phyloP scores from a whole-genome alignment of 2,113 vertebrate genomes.

The Cavia porcellus region DNA sequence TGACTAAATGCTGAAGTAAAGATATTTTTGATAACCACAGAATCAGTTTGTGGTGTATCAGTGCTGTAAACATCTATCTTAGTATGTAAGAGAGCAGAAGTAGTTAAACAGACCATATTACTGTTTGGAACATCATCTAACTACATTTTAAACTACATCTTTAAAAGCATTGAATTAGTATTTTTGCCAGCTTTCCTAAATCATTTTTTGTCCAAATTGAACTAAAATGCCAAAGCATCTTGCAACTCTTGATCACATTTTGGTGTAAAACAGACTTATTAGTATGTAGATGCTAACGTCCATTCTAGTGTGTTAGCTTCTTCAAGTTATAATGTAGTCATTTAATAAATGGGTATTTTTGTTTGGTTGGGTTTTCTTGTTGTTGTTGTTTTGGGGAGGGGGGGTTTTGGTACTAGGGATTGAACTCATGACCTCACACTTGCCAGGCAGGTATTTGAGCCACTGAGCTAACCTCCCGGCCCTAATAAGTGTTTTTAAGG shows the following conservation, averaged over 20 bases:
- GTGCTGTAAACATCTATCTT: background rate
- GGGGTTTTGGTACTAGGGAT: too few relatives aligned
- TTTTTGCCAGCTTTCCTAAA: background rate
- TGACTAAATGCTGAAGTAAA: conserved; percentile 55
- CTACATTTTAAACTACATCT: background rate
- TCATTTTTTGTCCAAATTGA: conserved; percentile 21
- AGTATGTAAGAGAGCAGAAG: conserved; percentile 39
- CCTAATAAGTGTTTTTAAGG: conserved; percentile 37
- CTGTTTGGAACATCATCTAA: background rate
- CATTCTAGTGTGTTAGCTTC: background rate
- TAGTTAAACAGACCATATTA: background rate
- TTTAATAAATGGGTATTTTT: background rate
- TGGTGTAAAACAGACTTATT: conserved; percentile 11
- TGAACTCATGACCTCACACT: too few relatives aligned
- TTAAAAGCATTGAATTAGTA: background rate
- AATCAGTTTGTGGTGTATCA: background rate
- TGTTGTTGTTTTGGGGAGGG: too few relatives aligned
- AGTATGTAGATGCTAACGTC: background rate
- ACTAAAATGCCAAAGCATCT: conserved; percentile 43
- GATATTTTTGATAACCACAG: conserved; percentile 23
- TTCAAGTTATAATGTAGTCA: background rate
- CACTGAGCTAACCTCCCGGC: too few relatives aligned
- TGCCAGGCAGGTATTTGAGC: too few relatives aligned
- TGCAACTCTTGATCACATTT: background rate
- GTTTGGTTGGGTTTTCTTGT: too few relatives aligned